These are phyloP conservation scores for Idaea biselata DNA, from an alignment of 2,888 invertebrate species.

Conservation along the genomic window DNA sequence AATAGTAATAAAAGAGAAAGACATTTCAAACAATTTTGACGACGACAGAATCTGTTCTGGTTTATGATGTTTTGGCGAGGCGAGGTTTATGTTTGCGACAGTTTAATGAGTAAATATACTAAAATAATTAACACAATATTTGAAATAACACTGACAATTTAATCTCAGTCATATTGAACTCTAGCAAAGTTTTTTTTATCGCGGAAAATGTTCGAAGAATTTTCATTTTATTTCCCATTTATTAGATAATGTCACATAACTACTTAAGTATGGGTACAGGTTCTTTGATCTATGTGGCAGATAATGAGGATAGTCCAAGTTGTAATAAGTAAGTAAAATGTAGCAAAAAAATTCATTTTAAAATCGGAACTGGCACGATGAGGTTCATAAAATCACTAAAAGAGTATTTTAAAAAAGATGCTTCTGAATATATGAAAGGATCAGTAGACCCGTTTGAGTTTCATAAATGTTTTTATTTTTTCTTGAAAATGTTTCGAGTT, in stretches of 20 bases:
- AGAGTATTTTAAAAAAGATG: constrained; percentile 46
- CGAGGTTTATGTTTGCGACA: neutral
- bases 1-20: constrained; percentile 17
- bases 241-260: neutral
- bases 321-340: constrained; percentile 1
- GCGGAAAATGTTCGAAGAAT: neutral
- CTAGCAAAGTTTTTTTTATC: neutral
- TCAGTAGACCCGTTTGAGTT: constrained; percentile 51
- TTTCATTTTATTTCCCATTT: neutral
- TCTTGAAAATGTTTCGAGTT: constrained; percentile 47
- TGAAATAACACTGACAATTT: neutral
- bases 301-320: neutral
- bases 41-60: constrained; percentile 14
- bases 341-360: constrained; percentile 2
- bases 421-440: constrained; percentile 39
- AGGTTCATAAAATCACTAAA: constrained; percentile 32
- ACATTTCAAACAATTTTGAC: constrained; percentile 13
- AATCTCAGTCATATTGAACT: neutral
- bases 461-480: constrained; percentile 45
- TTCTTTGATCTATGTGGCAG: neutral
- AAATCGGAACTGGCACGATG: constrained; percentile 10
- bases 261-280: neutral
- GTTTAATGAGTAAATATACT: neutral
- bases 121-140: neutral
- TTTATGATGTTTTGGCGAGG: neutral